Evolutionary conservation across 2,888 invertebrate genomes (phyloP), one percentile per base, ranked within the genome.

Genomic region (Caenorhabditis becei): DNA sequence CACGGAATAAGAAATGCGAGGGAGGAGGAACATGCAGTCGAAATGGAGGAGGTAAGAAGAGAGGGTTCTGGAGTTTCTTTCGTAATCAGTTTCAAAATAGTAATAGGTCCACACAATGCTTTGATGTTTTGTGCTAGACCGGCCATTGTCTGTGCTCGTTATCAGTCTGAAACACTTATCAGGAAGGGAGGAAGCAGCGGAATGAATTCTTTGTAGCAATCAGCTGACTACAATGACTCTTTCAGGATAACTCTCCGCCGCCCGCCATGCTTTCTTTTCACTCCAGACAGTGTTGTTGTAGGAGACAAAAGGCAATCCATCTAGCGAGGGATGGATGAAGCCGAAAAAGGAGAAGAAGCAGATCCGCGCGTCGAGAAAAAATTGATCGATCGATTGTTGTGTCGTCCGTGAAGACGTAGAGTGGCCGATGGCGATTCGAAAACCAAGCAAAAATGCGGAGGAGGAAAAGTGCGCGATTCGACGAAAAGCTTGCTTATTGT

Each of bases 361-460:
- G 59, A 24, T 24, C 23, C 58, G 59, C 56, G 37, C 23, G 41
- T 41, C 59, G 61, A 61, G 47, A 63, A 63, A 72, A 49, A 67
- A 35, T 59, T 54, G 66, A 75, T 75, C 66, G 66, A 75, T 66
- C 61, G 75, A 66, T 66, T 53, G 54, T 63, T 71, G 54, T 53
- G 54, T 63, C 56, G 62, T 72, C 72, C 75, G 66, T 66, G 59
- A 53, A 58, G 49, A 62, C 58, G 51, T 58, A 28, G 54, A 74
- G 65, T 69, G 74, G 58, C 69, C 74, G 74, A 74, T 74, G 74
- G 80, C 74, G 80, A 74, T 80, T 80, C 72, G 80, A 80, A 80
- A 74, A 74, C 72, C 65, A 74, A 69, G 67, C 66, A 72, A 67
- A 67, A 71, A 70, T 65, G 78, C 61, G 71, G 71, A 63, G 70